phyloP scores from a whole-genome alignment of 37 sponge, comb jelly and placozoan genomes.

The Ephydatia muelleri region DNA sequence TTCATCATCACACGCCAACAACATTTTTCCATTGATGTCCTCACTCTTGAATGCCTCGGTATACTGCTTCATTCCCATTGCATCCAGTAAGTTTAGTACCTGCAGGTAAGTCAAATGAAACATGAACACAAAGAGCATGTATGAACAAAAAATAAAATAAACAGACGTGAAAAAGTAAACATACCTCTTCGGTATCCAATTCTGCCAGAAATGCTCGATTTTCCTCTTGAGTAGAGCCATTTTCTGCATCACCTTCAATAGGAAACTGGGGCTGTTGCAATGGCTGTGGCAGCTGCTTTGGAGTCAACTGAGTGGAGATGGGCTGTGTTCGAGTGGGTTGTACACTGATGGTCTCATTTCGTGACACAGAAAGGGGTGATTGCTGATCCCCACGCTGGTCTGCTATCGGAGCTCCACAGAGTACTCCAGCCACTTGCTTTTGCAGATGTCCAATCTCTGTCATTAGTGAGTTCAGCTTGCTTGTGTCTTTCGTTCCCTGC shows the following conservation, averaged over 20 bases:
- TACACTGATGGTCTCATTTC: not conserved
- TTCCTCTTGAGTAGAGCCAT: not conserved
- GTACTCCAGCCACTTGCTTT: not conserved
- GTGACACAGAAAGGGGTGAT: not conserved
- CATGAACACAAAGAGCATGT: not conserved
- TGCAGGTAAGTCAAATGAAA: not conserved
- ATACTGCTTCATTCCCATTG: slow-evolving; percentile 32
- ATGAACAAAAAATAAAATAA: not conserved
- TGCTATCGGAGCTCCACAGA: not conserved
- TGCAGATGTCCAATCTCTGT: not conserved
- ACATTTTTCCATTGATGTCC: slow-evolving; percentile 31
- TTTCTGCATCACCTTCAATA: not conserved
- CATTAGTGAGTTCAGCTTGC: not conserved
- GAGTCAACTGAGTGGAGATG: not conserved
- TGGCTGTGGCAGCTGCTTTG: not conserved
- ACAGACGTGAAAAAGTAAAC: not conserved
- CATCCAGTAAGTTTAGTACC: slow-evolving; percentile 21
- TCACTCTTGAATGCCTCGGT: slow-evolving; percentile 27
- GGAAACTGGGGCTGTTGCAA: not conserved
- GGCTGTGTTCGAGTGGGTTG: not conserved
- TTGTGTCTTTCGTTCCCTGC: not conserved
- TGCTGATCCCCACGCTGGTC: not conserved
- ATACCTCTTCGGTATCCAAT: not conserved
- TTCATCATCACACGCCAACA: slow-evolving; percentile 21
- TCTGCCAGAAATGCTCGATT: not conserved